These are phyloP conservation scores for Onychostoma macrolepis DNA, from an alignment of 2,113 vertebrate genomes.

Conservation along the genomic window DNA sequence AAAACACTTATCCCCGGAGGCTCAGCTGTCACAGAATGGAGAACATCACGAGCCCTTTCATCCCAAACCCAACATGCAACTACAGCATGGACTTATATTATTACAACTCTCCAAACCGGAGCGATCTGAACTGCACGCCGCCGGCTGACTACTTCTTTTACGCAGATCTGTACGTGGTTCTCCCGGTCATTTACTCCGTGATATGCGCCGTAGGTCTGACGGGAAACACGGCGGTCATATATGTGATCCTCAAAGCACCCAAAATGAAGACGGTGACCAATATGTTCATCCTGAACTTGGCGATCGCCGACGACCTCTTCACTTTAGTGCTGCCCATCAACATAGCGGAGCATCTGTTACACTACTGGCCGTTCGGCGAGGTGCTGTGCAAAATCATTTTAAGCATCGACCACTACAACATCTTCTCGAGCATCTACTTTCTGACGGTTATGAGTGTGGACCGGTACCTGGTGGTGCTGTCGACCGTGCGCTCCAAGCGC, in stretches of 20 bases:
- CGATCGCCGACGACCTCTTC: constrained; percentile 87
- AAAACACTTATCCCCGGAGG: constrained; percentile 17
- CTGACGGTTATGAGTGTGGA: constrained; percentile 91
- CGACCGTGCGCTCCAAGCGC: constrained; percentile 82
- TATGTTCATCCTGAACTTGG: constrained; percentile 90
- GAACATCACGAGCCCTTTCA: constrained; percentile 60
- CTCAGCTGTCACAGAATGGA: constrained; percentile 65
- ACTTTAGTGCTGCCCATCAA: constrained; percentile 86
- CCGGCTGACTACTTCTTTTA: constrained; percentile 69
- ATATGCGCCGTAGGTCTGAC: constrained; percentile 87
- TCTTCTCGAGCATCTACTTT: constrained; percentile 92
- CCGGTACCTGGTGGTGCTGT: constrained; percentile 85
- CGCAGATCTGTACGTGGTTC: constrained; percentile 79
- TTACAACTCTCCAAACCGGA: constrained; percentile 59
- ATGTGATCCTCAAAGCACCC: constrained; percentile 87
- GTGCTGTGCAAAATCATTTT: constrained; percentile 88
- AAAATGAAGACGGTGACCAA: constrained; percentile 93
- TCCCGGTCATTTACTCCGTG: constrained; percentile 84
- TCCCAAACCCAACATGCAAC: constrained; percentile 64
- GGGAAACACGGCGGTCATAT: constrained; percentile 88
- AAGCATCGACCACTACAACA: constrained; percentile 89
- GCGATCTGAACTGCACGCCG: constrained; percentile 65
- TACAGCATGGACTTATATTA: constrained; percentile 67
- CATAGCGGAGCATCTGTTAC: constrained; percentile 85
- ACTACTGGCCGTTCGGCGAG: constrained; percentile 90